A percentile compares a stretch with the other conserved stretches of the same genome.
Conservation (phyloP, 1,140 invertebrate genomes). For the Lucilia cuprina region DNA sequence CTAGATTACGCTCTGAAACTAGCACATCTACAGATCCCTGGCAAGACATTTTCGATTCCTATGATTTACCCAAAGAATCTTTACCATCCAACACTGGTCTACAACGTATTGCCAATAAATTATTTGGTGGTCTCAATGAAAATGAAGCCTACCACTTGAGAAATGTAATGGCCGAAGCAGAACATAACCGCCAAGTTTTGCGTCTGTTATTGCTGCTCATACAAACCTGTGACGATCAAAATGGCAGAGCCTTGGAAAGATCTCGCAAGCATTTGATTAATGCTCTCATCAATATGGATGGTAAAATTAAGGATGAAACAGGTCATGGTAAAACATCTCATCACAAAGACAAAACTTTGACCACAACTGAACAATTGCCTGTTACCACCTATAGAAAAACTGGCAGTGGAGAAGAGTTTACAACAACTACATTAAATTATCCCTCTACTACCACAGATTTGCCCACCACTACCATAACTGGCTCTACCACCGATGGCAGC, state of each 20-base stretch:
- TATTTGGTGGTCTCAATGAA: slow-evolving; percentile 77
- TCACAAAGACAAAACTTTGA: slow-evolving; percentile 48
- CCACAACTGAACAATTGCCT: slow-evolving; percentile 42
- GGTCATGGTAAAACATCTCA: slow-evolving; percentile 44
- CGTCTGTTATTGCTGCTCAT: slow-evolving; percentile 78
- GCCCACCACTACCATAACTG: slow-evolving; percentile 5
- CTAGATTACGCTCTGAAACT: not conserved
- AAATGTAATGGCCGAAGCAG: slow-evolving; percentile 81
- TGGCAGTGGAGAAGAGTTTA: slow-evolving; percentile 31
- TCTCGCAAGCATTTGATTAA: slow-evolving; percentile 70
- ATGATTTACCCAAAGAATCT: slow-evolving; percentile 53
- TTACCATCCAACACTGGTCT: slow-evolving; percentile 64
- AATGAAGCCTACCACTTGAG: slow-evolving; percentile 76
- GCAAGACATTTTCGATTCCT: slow-evolving; percentile 57
- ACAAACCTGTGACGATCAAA: slow-evolving; percentile 76
- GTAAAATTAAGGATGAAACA: slow-evolving; percentile 60
- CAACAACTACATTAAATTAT: slow-evolving; percentile 48
- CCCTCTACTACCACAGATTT: slow-evolving; percentile 42
- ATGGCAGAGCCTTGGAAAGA: slow-evolving; percentile 72
- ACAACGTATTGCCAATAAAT: slow-evolving; percentile 72
- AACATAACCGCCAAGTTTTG: slow-evolving; percentile 76
- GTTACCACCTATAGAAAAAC: slow-evolving; percentile 38
- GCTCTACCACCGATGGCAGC: slow-evolving; percentile 41
- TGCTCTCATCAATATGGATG: slow-evolving; percentile 68
- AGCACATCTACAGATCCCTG: slow-evolving; percentile 38